A percentile compares a stretch with the other conserved stretches of the same genome.
These are phyloP conservation scores for Cyphomyrmex costatus DNA, from an alignment of 1,140 invertebrate species.

Conservation along the genomic window DNA sequence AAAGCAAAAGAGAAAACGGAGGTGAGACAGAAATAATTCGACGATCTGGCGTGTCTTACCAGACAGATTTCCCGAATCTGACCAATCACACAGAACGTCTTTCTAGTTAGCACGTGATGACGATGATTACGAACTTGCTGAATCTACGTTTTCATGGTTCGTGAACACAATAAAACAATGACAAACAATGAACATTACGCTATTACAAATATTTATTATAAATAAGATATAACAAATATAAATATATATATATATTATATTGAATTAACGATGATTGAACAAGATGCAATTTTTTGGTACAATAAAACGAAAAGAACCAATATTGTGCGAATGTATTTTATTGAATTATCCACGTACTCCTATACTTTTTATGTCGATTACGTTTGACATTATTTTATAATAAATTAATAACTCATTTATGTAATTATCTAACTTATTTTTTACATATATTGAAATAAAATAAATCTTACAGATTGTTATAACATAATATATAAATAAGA, in stretches of 20 bases:
- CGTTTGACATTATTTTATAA: slow-evolving; percentile 7
- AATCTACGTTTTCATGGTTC: slow-evolving; percentile 75
- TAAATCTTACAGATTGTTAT: not conserved
- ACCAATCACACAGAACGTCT: slow-evolving; percentile 74
- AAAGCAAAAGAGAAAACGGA: slow-evolving; percentile 14
- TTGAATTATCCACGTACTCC: slow-evolving; percentile 27
- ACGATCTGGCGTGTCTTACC: slow-evolving; percentile 52
- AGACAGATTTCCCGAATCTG: slow-evolving; percentile 66
- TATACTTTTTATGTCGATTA: not conserved
- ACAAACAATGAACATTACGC: slow-evolving; percentile 77
- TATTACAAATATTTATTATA: slow-evolving; percentile 81
- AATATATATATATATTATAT: slow-evolving; percentile 80
- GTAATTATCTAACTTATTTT: not conserved
- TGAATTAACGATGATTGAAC: slow-evolving; percentile 80
- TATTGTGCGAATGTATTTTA: slow-evolving; percentile 48
- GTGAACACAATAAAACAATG: slow-evolving; percentile 75
- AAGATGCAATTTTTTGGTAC: slow-evolving; percentile 82
- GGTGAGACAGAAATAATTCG: slow-evolving; percentile 47
- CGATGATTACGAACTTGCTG: slow-evolving; percentile 74
- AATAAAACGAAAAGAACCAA: slow-evolving; percentile 79
- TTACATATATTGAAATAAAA: too few species aligned
- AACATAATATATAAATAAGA: too few species aligned
- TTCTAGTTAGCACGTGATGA: slow-evolving; percentile 74
- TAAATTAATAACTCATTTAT: not conserved
- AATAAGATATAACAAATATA: slow-evolving; percentile 81